These are phyloP conservation scores for Sphaeramia orbicularis DNA, from an alignment of 2,797 vertebrate genomes.

Conservation along the genomic window DNA sequence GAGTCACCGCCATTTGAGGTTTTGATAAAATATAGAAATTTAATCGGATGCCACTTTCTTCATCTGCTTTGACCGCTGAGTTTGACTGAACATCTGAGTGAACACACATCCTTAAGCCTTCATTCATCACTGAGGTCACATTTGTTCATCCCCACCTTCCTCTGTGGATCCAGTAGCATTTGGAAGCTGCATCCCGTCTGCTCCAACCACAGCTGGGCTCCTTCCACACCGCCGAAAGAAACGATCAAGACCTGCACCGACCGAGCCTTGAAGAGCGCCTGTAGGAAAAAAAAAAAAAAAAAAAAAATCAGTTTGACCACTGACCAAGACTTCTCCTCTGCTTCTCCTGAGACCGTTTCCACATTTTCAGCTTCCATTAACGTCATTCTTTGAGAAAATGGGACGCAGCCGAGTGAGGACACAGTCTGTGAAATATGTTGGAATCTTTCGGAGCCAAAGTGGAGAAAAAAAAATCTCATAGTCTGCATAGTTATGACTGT, in stretches of 20 bases:
- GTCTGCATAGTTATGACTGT: not conserved
- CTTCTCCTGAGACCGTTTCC: not conserved
- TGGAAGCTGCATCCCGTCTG: constrained; percentile 78
- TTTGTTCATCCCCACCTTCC: constrained; percentile 57
- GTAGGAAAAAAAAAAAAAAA: not conserved
- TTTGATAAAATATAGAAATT: not conserved
- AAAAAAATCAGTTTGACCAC: not conserved
- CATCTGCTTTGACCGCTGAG: too few relatives aligned
- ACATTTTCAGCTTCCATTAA: not conserved
- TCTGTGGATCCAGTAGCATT: constrained; percentile 81
- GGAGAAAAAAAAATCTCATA: not conserved
- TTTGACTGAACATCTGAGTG: too few relatives aligned
- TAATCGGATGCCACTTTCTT: too few relatives aligned
- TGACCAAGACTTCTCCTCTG: not conserved
- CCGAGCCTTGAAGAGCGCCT: constrained; percentile 78
- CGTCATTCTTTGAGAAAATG: not conserved
- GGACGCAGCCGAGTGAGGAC: not conserved
- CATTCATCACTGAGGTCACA: too few relatives aligned
- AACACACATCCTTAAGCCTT: not conserved
- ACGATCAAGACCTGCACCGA: constrained; percentile 79
- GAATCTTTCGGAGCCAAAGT: not conserved
- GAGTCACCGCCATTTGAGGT: constrained; percentile 6
- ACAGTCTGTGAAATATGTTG: not conserved
- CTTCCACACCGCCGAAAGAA: constrained; percentile 73
- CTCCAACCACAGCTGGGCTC: constrained; percentile 78